These are phyloP conservation scores for Orgyia antiqua DNA, from an alignment of 2,888 invertebrate genomes.

Conservation along the genomic window DNA sequence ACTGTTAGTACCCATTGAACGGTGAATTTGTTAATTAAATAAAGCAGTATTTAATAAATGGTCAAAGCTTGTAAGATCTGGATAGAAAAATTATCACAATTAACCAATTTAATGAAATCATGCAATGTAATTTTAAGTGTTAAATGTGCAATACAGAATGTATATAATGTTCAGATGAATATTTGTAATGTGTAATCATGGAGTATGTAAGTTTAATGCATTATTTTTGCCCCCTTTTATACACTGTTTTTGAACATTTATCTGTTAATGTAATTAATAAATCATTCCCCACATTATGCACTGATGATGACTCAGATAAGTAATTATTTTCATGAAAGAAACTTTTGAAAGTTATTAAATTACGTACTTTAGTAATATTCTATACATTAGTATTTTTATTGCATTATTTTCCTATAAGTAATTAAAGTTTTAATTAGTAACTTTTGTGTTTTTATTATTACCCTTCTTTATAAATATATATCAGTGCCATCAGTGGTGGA, in stretches of 20 bases:
- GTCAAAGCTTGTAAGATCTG: slow-evolving; percentile 24
- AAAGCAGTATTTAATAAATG: slow-evolving; percentile 9
- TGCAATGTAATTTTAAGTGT: slow-evolving; percentile 69
- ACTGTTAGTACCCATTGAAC: slow-evolving; percentile 17
- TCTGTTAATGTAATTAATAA: slow-evolving; percentile 51
- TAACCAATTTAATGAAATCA: slow-evolving; percentile 54
- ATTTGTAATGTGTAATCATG: slow-evolving; percentile 20
- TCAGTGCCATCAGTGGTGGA: too few species aligned
- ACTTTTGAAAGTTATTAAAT: slow-evolving; percentile 50
- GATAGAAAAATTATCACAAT: slow-evolving; percentile 22
- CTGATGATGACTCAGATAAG: slow-evolving; percentile 37
- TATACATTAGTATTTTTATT: slow-evolving; percentile 72
- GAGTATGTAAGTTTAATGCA: slow-evolving; percentile 27
- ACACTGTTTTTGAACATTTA: slow-evolving; percentile 43
- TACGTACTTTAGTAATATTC: slow-evolving; percentile 64
- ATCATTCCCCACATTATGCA: slow-evolving; percentile 62
- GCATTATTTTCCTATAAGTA: slow-evolving; percentile 73
- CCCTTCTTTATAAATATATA: background rate
- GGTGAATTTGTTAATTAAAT: slow-evolving; percentile 15
- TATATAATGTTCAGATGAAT: slow-evolving; percentile 48
- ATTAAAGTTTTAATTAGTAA: slow-evolving; percentile 58
- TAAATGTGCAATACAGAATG: slow-evolving; percentile 69
- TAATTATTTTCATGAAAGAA: slow-evolving; percentile 42
- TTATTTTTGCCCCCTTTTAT: slow-evolving; percentile 38
- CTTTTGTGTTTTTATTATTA: background rate